Evolutionary conservation across 2,797 vertebrate species (phyloP).

Genomic region (Streptopelia turtur): DNA sequence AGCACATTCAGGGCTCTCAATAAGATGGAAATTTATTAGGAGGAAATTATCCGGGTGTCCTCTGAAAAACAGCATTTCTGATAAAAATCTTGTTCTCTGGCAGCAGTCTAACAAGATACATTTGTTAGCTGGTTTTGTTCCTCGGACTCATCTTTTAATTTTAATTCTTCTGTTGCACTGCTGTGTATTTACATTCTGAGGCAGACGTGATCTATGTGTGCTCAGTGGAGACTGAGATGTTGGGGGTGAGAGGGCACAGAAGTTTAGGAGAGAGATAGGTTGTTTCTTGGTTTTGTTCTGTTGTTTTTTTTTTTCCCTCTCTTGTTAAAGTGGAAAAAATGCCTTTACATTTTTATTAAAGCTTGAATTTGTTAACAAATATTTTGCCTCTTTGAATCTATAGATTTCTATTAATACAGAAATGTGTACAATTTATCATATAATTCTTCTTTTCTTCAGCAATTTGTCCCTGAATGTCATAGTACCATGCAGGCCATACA

Average conservation of each 20-base stretch:
- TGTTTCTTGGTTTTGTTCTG: too few relatives aligned
- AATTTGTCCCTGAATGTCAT: not conserved
- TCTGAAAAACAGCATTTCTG: constrained; percentile 76
- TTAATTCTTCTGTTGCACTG: constrained; percentile 26
- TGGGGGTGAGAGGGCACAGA: not conserved
- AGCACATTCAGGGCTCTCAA: constrained; percentile 47
- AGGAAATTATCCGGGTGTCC: constrained; percentile 74
- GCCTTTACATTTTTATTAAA: not conserved
- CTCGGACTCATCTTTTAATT: constrained; percentile 22
- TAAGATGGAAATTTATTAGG: constrained; percentile 77
- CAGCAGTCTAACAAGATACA: constrained; percentile 71
- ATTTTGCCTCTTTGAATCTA: not conserved
- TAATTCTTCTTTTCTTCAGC: not conserved
- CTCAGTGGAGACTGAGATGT: not conserved
- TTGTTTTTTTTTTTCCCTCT: not conserved
- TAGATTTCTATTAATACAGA: not conserved
- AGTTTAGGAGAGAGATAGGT: not conserved
- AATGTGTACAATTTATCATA: not conserved
- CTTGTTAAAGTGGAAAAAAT: not conserved
- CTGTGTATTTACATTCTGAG: constrained; percentile 28
- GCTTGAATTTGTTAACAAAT: not conserved
- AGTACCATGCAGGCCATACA: not conserved
- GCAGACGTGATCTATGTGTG: constrained; percentile 45
- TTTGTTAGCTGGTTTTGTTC: constrained; percentile 68
- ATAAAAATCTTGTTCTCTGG: constrained; percentile 77